Conservation (phyloP, 2,797 vertebrate species). For the Gymnocypris eckloni region DNA sequence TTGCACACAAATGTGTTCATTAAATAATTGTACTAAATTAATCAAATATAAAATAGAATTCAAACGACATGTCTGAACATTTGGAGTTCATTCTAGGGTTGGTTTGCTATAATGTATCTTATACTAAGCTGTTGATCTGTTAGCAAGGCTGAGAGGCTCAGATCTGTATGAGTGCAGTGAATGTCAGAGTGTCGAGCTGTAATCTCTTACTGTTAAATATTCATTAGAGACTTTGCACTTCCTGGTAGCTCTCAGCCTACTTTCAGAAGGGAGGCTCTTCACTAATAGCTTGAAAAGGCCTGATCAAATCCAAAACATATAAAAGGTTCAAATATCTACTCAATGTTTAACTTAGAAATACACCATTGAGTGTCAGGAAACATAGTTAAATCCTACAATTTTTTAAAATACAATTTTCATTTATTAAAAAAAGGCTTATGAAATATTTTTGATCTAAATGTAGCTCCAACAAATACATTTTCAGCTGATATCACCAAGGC, state of each 20-base stretch:
- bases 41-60: neutral
- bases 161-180: neutral
- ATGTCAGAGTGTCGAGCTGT: neutral
- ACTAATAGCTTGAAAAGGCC: constrained; percentile 7
- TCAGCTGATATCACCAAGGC: neutral
- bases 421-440: neutral
- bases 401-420: neutral
- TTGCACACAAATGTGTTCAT: neutral
- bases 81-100: neutral
- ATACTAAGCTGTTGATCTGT: constrained; percentile 21
- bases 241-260: constrained; percentile 35
- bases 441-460: neutral
- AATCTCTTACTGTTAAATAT: constrained; percentile 43
- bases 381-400: no score
- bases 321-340: neutral
- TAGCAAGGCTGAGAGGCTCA: constrained; percentile 19
- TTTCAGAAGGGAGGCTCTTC: constrained; percentile 13
- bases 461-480: neutral
- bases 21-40: neutral
- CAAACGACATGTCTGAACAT: neutral
- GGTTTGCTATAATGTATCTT: neutral
- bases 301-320: neutral
- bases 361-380: neutral
- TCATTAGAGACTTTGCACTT: constrained; percentile 39
- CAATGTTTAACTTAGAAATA: neutral